Percentiles rank a stretch among this genome's conserved stretches.
Conservation (phyloP, 2,113 vertebrate species). For the Rhabdornis inornatus region DNA sequence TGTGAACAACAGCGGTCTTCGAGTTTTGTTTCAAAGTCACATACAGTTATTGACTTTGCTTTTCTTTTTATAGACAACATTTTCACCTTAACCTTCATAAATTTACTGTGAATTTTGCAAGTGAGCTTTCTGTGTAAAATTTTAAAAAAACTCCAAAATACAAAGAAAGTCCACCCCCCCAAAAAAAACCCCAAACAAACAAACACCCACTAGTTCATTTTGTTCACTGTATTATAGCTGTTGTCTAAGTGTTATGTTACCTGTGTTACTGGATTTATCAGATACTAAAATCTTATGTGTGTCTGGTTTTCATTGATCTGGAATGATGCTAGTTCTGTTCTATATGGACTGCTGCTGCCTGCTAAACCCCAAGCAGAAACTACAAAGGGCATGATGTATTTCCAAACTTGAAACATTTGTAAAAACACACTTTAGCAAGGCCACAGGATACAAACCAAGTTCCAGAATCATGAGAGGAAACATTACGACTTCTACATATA, state of each 20-base stretch:
- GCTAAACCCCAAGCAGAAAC: neutral
- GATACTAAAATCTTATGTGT: neutral
- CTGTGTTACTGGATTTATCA: neutral
- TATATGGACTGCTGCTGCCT: neutral
- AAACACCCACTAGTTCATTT: fast-evolving
- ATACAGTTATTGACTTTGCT: neutral
- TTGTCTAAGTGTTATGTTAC: neutral
- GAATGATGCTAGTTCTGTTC: neutral
- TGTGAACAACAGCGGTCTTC: fast-evolving
- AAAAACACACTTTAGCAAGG: neutral
- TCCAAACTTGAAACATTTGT: neutral
- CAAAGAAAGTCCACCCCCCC: fast-evolving
- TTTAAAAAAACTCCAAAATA: fast-evolving
- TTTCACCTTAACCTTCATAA: neutral
- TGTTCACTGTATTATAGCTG: neutral
- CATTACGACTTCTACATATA: neutral
- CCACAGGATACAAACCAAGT: neutral
- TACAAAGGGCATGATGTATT: neutral
- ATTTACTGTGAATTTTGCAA: neutral
- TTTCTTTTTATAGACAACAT: neutral
- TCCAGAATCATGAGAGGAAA: neutral
- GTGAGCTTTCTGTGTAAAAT: neutral
- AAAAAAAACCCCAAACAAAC: neutral
- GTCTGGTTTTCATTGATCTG: neutral
- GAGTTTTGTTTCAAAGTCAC: neutral